Evolutionary conservation across 2,797 vertebrate genomes (phyloP), one percentile per base, ranked within the genome.

Genomic region (Arnoldichthys spilopterus): DNA sequence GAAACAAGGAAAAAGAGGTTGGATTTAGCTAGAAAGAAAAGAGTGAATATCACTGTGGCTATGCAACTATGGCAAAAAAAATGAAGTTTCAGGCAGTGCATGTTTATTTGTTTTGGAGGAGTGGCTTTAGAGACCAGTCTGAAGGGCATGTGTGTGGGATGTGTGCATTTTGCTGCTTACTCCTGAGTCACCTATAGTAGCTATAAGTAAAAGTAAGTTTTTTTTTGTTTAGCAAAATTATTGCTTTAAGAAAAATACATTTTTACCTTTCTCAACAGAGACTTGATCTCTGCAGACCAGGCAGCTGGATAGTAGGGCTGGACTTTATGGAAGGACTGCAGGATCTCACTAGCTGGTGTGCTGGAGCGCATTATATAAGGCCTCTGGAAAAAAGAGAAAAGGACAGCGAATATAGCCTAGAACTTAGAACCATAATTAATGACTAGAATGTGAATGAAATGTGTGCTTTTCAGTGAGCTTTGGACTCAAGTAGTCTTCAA

Each of bases 281-380:
- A 92, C 89, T 97, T 96, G 91, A 98, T 96, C 81, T 92, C 95
- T 3, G 89, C 72, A 49, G 96, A 96, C 98, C 98, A 99, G 0
- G 94, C 88, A 0, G 93, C 90, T 0, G 98, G 96, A 87, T 95
- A 99, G 81, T 89, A 92, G 70, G 97, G 95, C 0, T 91, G 88
- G 0, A 94, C 93, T 0, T 95, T 98, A 91, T 88, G 93, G 83
- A 97, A 95, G 77, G 95, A 88, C 32, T 93, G 94, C 18, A 94
- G 92, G 1, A 98, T 96, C 82, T 99, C 98, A 24, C 92, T 90
- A 30, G 95, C 71, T 3, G 95, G 92, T 3, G 91, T 94, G 59
- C 82, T 96, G 87, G 96, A 95, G 83, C 95, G 94, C 90, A 99
- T 98, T 49, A 95, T 95, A 32, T 97, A 99, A 0, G 98, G 98